Percentiles rank a stretch among this genome's conserved stretches.
Conservation (phyloP, 2,113 vertebrate species). For the Diadophis punctatus region DNA sequence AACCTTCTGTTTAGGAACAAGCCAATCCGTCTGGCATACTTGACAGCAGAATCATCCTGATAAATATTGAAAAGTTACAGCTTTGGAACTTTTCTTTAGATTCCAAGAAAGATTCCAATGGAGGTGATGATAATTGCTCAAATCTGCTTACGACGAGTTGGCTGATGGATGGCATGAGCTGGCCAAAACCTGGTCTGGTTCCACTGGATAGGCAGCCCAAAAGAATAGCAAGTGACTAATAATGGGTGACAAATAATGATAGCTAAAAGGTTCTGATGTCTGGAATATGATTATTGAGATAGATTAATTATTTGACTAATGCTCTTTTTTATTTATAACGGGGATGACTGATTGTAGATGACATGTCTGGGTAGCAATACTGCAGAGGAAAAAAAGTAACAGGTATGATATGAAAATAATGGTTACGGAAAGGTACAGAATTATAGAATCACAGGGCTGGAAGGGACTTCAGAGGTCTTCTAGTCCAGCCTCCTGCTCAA, state of each 20-base stretch:
- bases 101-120: not conserved
- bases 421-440: no score
- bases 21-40: not conserved
- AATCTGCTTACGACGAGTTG: not conserved
- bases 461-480: no score
- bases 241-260: not conserved
- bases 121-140: not conserved
- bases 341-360: not conserved
- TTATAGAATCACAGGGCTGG: no score
- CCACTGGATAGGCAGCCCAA: not conserved
- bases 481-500: no score
- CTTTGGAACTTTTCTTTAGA: not conserved
- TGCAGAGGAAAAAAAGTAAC: not conserved
- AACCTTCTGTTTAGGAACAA: constrained; percentile 1
- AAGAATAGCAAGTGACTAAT: not conserved
- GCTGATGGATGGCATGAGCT: not conserved
- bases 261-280: not conserved
- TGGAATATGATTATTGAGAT: not conserved
- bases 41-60: not conserved
- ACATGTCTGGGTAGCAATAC: not conserved
- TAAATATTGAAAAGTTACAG: not conserved
- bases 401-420: not conserved
- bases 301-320: not conserved
- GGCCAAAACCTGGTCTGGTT: not conserved
- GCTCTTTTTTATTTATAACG: not conserved